Percentiles rank a stretch among this genome's conserved stretches.
Evolutionary conservation across 2,113 vertebrate species (phyloP).

Genomic region (Ivindomyrus marchei): DNA sequence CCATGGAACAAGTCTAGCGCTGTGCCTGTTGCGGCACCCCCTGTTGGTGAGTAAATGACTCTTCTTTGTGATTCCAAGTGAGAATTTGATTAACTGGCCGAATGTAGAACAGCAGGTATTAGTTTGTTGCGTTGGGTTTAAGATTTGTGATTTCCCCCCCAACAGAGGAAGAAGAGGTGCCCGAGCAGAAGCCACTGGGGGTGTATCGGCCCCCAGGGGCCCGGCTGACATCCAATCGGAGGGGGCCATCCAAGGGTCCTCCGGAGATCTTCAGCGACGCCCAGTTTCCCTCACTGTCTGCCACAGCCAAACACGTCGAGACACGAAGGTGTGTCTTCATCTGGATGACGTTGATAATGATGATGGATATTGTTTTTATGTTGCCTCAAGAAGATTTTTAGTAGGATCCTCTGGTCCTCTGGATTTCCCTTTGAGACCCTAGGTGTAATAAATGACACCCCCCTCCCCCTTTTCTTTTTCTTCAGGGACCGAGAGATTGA

Average conservation of each 20-base stretch:
- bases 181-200: slow-evolving; percentile 74
- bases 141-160: not conserved
- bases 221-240: slow-evolving; percentile 64
- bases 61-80: not conserved
- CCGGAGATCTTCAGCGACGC: slow-evolving; percentile 90
- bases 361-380: not conserved
- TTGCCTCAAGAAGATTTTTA: not conserved
- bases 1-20: slow-evolving; percentile 91
- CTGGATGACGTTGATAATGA: not conserved
- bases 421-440: not conserved
- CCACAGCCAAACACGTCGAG: slow-evolving; percentile 91
- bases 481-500: slow-evolving; percentile 95
- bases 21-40: slow-evolving; percentile 57
- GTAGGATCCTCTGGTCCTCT: not conserved
- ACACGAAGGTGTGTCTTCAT: slow-evolving; percentile 74
- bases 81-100: not conserved
- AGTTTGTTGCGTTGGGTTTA: not conserved
- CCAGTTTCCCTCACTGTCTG: slow-evolving; percentile 88
- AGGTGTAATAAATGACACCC: not conserved
- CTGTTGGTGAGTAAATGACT: slow-evolving; percentile 64
- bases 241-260: slow-evolving; percentile 71
- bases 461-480: slow-evolving; percentile 13
- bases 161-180: slow-evolving; percentile 63
- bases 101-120: not conserved
- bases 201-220: slow-evolving; percentile 94